phyloP scores from a whole-genome alignment of 92 coral and sea anemone species.

The Desmophyllum pertusum region DNA sequence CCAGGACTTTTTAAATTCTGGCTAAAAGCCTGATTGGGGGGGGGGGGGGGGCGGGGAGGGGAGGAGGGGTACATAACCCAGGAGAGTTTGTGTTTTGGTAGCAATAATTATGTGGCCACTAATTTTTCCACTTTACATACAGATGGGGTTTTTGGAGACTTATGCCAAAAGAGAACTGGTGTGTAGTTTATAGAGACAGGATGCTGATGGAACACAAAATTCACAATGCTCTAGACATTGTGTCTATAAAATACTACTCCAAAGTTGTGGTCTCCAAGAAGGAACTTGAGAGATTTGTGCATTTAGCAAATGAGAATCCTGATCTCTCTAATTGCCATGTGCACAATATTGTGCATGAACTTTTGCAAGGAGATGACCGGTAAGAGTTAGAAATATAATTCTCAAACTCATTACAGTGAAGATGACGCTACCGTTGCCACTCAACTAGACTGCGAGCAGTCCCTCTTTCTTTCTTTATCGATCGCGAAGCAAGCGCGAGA shows the following conservation, averaged over 20 bases:
- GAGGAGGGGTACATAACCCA: too few species aligned
- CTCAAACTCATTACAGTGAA: too few species aligned
- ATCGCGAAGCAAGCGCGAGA: too few species aligned
- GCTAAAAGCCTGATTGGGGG: too few species aligned
- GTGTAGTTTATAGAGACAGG: slow-evolving; percentile 59
- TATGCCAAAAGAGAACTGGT: slow-evolving; percentile 62
- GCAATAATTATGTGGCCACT: too few species aligned
- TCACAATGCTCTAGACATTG: slow-evolving; percentile 34
- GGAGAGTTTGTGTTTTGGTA: too few species aligned
- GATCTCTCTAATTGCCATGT: slow-evolving; percentile 24
- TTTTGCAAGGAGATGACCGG: slow-evolving; percentile 56
- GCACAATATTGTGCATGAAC: slow-evolving; percentile 43
- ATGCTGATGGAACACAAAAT: slow-evolving; percentile 56
- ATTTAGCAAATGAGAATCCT: slow-evolving; percentile 37
- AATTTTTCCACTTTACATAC: background rate
- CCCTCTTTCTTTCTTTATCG: too few species aligned
- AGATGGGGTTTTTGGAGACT: slow-evolving; percentile 81
- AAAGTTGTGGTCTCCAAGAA: slow-evolving; percentile 64
- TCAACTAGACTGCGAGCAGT: too few species aligned
- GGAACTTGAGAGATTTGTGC: slow-evolving; percentile 41
- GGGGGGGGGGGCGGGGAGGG: too few species aligned
- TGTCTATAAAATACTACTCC: slow-evolving; percentile 60
- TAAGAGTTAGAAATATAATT: slow-evolving; percentile 4
- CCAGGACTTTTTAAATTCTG: too few species aligned
- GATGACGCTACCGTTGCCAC: too few species aligned